Conservation (phyloP, 2,888 invertebrate species). For the Carabus problematicus region DNA sequence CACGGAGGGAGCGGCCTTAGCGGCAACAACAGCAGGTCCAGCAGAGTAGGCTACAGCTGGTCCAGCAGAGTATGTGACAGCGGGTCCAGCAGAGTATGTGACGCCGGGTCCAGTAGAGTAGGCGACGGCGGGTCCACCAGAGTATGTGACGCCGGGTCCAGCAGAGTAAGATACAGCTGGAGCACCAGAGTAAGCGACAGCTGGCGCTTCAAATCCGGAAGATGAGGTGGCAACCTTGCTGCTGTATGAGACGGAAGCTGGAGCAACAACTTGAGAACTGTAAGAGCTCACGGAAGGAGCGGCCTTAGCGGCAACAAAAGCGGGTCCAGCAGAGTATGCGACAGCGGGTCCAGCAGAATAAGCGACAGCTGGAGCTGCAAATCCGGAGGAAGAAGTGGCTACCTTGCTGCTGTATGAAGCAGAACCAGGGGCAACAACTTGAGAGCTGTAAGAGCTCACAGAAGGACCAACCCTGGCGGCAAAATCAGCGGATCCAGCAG, state of each 20-base stretch:
- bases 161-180: too few relatives aligned
- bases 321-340: constrained; percentile 45
- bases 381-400: constrained; percentile 45
- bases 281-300: constrained; percentile 41
- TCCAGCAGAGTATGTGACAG: constrained; percentile 40
- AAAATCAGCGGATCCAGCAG: constrained; percentile 43
- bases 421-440: constrained; percentile 46
- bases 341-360: constrained; percentile 52
- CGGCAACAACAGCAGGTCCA: constrained; percentile 45
- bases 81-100: constrained; percentile 41
- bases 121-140: constrained; percentile 41
- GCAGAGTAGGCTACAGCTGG: constrained; percentile 43
- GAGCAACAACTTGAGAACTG: constrained; percentile 51
- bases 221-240: constrained; percentile 43
- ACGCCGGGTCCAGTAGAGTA: constrained; percentile 41
- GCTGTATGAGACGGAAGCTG: constrained; percentile 18
- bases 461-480: constrained; percentile 45
- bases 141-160: too few relatives aligned
- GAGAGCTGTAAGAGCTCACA: constrained; percentile 49
- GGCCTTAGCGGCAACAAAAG: constrained; percentile 46
- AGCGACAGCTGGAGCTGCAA: constrained; percentile 61
- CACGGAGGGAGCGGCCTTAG: constrained; percentile 34
- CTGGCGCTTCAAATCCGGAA: constrained; percentile 38
- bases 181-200: too few relatives aligned
- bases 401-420: not conserved